Base-by-base conservation (phyloP, 2,888 invertebrate genomes). In the Camptogramma bilineatum region DNA sequence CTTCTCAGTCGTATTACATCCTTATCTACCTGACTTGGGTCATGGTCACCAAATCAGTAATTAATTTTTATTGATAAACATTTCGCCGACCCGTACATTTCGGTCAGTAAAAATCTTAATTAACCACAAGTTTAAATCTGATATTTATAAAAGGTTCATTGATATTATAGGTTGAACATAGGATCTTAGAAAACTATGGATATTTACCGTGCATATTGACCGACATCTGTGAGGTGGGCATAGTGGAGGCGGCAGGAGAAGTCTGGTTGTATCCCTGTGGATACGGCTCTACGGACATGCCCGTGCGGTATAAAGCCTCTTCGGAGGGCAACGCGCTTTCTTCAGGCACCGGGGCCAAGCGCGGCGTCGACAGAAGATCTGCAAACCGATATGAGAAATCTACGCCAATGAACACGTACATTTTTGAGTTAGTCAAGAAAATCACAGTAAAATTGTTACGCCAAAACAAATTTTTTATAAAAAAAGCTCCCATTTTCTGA, bases 291-390 rank as follows among this genome's bases (percentile, higher is more conserved):
- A 89, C 86, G 44, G 91, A 87, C 85, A 94, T 93, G 17, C 83
- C 82, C 67, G 83, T 79, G 62, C 91, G 80, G 73, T 94, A 93
- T 82, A 94, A 82, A 52, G 92, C 79, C 66, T 95, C 95, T 70
- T 95, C 95, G 21, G 87, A 65, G 47, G 86, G 79, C 31, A 91
- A 71, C 44, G 94, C 80, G 59, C 91, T 88, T 79, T 95, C 95
- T 77, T 95, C 95, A 5, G 95, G 95, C 65, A 95, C 94, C 17
- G 95, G 92, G 66, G 95, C 94, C 77, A 95, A 83, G 51, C 95
- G 93, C 51, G 94, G 83, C 66, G 84, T 83, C 70, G 85, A 84
- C 44, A 93, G 76, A 64, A 92, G 85, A 70, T 92, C 92, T 90
- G 75, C 66, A 58, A 66, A 66, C 39, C 66, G 66, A 47, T 66